Conservation (phyloP, 2,113 vertebrate species). For the Elaphurus davidianus region DNA sequence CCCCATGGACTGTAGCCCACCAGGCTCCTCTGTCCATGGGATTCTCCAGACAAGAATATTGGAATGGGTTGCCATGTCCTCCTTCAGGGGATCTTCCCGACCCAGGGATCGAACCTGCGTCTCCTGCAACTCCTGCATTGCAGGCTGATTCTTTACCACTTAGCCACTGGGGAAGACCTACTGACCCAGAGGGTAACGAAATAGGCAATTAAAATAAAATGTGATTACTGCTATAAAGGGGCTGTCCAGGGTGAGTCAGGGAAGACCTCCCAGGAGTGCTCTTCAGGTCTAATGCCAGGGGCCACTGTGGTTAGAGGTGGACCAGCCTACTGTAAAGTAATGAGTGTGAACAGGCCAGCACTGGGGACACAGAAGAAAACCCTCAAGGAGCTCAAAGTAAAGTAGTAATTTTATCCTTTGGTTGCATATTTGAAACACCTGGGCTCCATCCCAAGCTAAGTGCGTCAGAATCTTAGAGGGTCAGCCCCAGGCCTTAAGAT, state of each 20-base stretch:
- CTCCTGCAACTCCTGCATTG: neutral
- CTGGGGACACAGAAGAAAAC: neutral
- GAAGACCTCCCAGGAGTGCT: neutral
- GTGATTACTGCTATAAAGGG: neutral
- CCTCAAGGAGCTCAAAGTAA: neutral
- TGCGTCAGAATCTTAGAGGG: neutral
- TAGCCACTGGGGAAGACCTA: neutral
- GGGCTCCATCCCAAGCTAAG: neutral
- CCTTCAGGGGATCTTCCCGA: neutral
- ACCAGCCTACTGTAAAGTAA: neutral
- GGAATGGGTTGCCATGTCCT: neutral
- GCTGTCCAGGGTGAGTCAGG: neutral
- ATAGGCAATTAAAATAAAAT: neutral
- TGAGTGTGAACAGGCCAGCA: neutral
- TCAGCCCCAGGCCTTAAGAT: neutral
- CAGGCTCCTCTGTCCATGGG: neutral
- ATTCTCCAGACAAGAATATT: neutral
- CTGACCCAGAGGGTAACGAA: neutral
- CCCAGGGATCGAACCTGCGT: neutral
- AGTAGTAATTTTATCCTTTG: neutral
- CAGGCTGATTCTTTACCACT: neutral
- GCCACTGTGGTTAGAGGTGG: accelerated
- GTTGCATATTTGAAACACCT: neutral
- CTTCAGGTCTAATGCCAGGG: too few species aligned
- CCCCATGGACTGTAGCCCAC: neutral